Base-by-base conservation (phyloP, 2,888 invertebrate species). In the Congeria kusceri region DNA sequence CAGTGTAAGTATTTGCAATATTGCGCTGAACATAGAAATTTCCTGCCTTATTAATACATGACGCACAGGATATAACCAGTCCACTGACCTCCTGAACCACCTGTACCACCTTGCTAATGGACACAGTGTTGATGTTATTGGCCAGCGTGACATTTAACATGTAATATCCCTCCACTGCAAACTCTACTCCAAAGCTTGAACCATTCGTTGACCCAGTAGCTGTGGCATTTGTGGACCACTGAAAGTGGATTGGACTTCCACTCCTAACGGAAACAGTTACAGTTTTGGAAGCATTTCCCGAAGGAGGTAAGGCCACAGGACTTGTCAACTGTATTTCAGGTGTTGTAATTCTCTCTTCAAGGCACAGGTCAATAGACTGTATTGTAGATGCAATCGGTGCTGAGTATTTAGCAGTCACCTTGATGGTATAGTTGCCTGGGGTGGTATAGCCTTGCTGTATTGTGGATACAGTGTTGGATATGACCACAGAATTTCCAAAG, bases 71-170 rank as follows among this genome's bases (percentile, higher is more conserved):
- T 4, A 90, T 75, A 13, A 25, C 64, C 3, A 89, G 65, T 7
- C 72, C 78, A 39, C 78, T 73, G 7, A 89, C 76, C n/a, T 71
- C 67, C 29, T 84, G 74, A 28, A 86, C 77, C 15, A 87, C 83
- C 18, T 74, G 59, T 29, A 88, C 79, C 0, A 53, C 27, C n/a
- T 78, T 64, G 9, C 73, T 69, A 0, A 63, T 75, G 20, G 59
- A 69, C 9, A 46, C 47, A 7, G 64, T 59, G 44, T 85, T 88
- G 29, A 87, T 76, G 13, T 67, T 72, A 75, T 89, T 89, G 23
- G 76, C 70, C 0, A 87, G 85, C 13, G 59, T 80, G 0, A 88
- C 80, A 44, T 61, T 29, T 1, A 89, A 58, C 9, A 27, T 66
- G 69, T 79, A 86, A 44, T 56, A 72, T 25, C 86, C 86, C 39